Base-by-base conservation (phyloP, 2,888 invertebrate species). In the Latrodectus elegans region DNA sequence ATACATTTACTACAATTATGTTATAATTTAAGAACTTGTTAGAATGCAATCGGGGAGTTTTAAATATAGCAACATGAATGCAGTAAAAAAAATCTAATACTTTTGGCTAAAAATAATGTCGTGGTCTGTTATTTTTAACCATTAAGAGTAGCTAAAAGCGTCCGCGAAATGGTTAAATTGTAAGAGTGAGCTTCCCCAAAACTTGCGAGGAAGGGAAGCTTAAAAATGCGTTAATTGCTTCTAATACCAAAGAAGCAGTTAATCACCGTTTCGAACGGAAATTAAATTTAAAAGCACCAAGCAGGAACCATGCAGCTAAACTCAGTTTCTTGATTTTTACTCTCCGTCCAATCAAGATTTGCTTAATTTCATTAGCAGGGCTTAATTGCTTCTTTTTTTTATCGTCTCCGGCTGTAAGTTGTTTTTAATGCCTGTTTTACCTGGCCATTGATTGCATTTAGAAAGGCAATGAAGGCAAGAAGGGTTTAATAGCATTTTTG, bases 211-310 rank as follows among this genome's bases (percentile, higher is more conserved):
- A 6, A n/a, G 12, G n/a, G 60, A 60, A 8, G 60, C 49, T 78
- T 55, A 52, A 78, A 78, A 70, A 55, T n/a, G 70, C 68, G 55
- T 53, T 70, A 70, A 78, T 78, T 78, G 78, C 68, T 38, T 55
- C 26, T 12, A 68, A 26, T 52, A 77, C 67, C 17, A 52, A 10
- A n/a, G 52, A 8, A 22, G 15, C 53, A n/a, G 70, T 79, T 79
- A 79, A 79, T 79, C 53, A 70, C 55, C 70, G 38, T 67, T 53
- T 53, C 6, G 70, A 55, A 38, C 9, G 38, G 60, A 79, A 79
- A 79, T 79, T 55, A 70, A 79, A 79, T 79, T 71, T 79, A 79
- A 60, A 79, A 79, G 70, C 71, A 70, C 38, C 38, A 55, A 6
- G 12, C 26, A 12, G 8, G 49, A 55, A 71, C 38, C 55, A 14